Evolutionary conservation across 2,888 invertebrate genomes (phyloP), one percentile per base, ranked within the genome.

Genomic region (Athalia circularis): DNA sequence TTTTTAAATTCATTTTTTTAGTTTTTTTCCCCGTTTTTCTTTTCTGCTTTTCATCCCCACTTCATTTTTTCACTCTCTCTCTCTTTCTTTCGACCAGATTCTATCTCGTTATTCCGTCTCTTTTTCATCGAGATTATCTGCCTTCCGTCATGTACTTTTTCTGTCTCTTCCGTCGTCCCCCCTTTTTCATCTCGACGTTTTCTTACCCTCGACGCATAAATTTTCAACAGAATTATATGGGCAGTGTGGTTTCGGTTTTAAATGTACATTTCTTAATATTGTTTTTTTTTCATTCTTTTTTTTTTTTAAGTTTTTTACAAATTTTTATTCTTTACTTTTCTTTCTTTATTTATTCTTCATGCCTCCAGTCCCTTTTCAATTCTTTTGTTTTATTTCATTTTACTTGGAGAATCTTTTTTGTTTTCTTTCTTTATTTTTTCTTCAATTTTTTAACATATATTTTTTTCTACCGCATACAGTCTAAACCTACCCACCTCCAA

Each of bases 111-210:
- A 45, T 11, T 54, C 43, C 11, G 43, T 64, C n/a, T 64, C 43
- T 29, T 43, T 43, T 43, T 9, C 11, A 65, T 65, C 64, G 13
- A 61, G 61, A 61, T 61, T n/a, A 61, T 61, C 13, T 61, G n/a
- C 11, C 13, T 50, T 50, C 50, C 50, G 8, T 65, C 2, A 29
- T 29, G 29, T 29, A 29, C 29, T 48, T 52, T 45, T 57, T 15
- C 15, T 70, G 45, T 59, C 57, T 43, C 68, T 68, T 9, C 11
- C 62, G 15, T 29, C 13, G 3, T 6, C 3, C 1, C 11, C 5
- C 8, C 13, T 50, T 0, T 11, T 65, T 15, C 6, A 5, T 67
- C 11, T 52, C 4, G 11, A 43, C 52, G 11, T 68, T 68, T 68
- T 68, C 15, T 68, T 11, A 50, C 9, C 29, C 11, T 8, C 43